Percentiles rank a stretch among this genome's conserved stretches.
phyloP scores from a whole-genome alignment of 1,140 invertebrate species.

The Drosophila mayri region DNA sequence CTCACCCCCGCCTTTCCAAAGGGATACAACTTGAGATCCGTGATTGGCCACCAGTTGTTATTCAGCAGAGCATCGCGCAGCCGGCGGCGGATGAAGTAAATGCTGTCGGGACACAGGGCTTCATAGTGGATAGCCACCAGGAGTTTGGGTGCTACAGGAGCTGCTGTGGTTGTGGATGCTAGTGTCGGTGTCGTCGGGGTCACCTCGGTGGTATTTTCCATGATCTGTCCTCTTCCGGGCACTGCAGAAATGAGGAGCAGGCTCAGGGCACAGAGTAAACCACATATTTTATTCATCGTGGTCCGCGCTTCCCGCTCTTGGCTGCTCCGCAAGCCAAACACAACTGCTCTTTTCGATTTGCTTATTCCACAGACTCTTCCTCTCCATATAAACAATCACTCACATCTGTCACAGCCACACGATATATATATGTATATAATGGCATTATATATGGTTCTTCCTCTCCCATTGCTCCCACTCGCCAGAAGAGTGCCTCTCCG shows the following conservation, averaged over 20 bases:
- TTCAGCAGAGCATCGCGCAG: slow-evolving; percentile 55
- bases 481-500: slow-evolving; percentile 8
- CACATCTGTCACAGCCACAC: slow-evolving; percentile 14
- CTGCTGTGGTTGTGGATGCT: neutral
- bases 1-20: slow-evolving; percentile 80
- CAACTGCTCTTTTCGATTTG: slow-evolving; percentile 53
- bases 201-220: slow-evolving; percentile 12
- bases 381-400: slow-evolving; percentile 24
- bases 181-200: neutral
- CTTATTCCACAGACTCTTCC: slow-evolving; percentile 13
- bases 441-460: slow-evolving; percentile 10
- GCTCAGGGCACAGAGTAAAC: slow-evolving; percentile 8
- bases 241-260: slow-evolving; percentile 16
- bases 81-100: slow-evolving; percentile 66
- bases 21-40: slow-evolving; percentile 74
- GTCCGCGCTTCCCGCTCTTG: slow-evolving; percentile 32
- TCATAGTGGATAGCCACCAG: slow-evolving; percentile 76
- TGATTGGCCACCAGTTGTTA: slow-evolving; percentile 60
- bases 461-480: slow-evolving; percentile 18
- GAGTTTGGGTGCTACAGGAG: slow-evolving; percentile 11
- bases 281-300: slow-evolving; percentile 43
- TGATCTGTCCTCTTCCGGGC: slow-evolving; percentile 11
- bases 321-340: slow-evolving; percentile 55
- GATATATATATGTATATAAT: neutral
- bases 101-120: slow-evolving; percentile 77